Evolutionary conservation across 2,797 vertebrate species (phyloP), one percentile per base, ranked within the genome.

Genomic region (Myotis daubentonii): DNA sequence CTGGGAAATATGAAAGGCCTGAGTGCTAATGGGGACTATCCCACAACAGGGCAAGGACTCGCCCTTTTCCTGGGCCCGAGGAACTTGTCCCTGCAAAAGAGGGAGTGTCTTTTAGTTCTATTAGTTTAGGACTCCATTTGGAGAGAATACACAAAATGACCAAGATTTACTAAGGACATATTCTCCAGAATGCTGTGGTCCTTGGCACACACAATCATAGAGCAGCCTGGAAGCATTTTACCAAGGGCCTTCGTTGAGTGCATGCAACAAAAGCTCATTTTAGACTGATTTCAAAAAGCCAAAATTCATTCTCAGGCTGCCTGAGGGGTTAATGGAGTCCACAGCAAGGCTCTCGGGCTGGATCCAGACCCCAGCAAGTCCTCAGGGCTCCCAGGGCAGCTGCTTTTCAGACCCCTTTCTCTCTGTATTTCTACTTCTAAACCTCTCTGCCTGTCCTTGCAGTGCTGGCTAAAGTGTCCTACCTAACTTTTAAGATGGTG

Each of bases 121-220:
- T 49, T 55, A 23, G 49, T 12, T 72, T 74, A 82, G 68, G 47
- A 80, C 49, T 87, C 65, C 57, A 82, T 51, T 89, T 85, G 53
- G 71, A 92, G 19, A 85, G 62, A 70, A 75, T 41, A 92, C 6
- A 86, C 38, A 68, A 85, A 62, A 60, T 80, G 28, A 83, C 25
- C n/a, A 85, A 88, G 38, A 41, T 79, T 83, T 68, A 36, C 19
- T 70, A 17, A 81, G 86, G 47, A 91, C 87, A 71, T 89, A 30
- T 65, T 60, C 81, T 86, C 90, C 12, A 88, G 51, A 92, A 81
- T 66, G 53, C 66, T 53, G 44, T 51, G 57, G 55, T 65, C 33
- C 36, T 51, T 51, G 60, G 60, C 90, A 66, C 7, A 75, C 1
- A 55, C 7, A 36, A 75, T 23, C 8, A 23, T 6, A 36, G n/a